These are phyloP conservation scores for Dryococelus australis DNA, from an alignment of 2,888 invertebrate species.

Conservation along the genomic window DNA sequence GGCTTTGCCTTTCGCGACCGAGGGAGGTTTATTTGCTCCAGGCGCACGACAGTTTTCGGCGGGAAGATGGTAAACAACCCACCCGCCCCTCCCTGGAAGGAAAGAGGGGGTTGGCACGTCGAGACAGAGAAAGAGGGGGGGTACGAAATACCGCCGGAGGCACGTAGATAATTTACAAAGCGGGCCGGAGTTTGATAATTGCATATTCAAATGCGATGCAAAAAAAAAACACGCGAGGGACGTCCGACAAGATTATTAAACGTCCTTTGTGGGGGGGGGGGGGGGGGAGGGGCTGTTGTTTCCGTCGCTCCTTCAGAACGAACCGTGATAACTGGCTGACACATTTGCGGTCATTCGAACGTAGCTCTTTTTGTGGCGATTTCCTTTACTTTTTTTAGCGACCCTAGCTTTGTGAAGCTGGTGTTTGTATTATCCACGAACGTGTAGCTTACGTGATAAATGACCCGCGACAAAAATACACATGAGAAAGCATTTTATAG, in stretches of 20 bases:
- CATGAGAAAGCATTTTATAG: too few relatives aligned
- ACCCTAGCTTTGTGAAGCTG: too few relatives aligned
- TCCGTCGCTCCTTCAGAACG: background rate
- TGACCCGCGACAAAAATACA: too few relatives aligned
- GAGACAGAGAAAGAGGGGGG: background rate
- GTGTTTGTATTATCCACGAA: too few relatives aligned
- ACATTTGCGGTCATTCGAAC: background rate
- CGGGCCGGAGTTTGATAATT: background rate
- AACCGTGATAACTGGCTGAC: background rate
- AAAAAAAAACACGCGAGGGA: background rate
- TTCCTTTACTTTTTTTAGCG: too few relatives aligned
- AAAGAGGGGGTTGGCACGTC: background rate
- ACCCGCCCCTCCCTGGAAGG: background rate
- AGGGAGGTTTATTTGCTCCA: background rate
- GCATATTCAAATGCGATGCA: background rate
- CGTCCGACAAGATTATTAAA: background rate
- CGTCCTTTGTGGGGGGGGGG: background rate
- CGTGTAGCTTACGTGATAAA: too few relatives aligned
- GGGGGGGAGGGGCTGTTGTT: background rate
- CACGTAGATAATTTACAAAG: background rate
- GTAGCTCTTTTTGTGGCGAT: background rate
- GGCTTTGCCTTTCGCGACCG: background rate
- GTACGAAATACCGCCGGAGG: background rate
- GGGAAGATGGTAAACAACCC: background rate
- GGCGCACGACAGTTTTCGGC: slow-evolving; percentile 8